A percentile compares a stretch with the other conserved stretches of the same genome.
These are phyloP conservation scores for Gymnoscopelus braueri DNA, from an alignment of 2,797 vertebrate genomes.

Conservation along the genomic window DNA sequence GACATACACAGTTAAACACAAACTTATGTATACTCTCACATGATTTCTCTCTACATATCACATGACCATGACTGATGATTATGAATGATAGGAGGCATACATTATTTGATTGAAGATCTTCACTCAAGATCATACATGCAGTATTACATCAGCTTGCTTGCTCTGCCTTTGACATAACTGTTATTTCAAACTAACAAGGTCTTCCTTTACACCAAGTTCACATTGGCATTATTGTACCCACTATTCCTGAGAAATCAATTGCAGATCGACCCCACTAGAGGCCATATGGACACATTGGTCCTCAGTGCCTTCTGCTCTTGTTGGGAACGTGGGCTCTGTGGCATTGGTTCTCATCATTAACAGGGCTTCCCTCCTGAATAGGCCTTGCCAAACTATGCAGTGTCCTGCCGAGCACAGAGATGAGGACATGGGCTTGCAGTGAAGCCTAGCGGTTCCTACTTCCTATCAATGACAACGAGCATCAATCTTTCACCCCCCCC, in stretches of 20 bases:
- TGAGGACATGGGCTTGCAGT: conserved; percentile 89
- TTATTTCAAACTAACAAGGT: background rate
- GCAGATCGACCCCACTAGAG: conserved; percentile 32
- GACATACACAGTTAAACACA: conserved; percentile 58
- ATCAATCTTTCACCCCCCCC: conserved; percentile 88
- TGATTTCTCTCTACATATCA: background rate
- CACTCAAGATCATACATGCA: conserved; percentile 1
- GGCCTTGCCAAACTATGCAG: conserved; percentile 89
- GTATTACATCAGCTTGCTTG: conserved; percentile 18
- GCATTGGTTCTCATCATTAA: conserved; percentile 88
- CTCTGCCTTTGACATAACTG: background rate
- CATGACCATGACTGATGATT: conserved; percentile 47
- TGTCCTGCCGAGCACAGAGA: conserved; percentile 87
- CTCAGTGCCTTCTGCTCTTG: conserved; percentile 70
- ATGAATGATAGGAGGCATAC: conserved; percentile 46
- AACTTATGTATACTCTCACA: conserved; percentile 26
- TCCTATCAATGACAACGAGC: conserved; percentile 91
- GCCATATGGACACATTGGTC: conserved; percentile 56
- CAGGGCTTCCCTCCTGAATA: conserved; percentile 88
- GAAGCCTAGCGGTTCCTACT: conserved; percentile 90
- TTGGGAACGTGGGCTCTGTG: conserved; percentile 84
- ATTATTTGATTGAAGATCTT: conserved; percentile 45
- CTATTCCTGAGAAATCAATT: conserved; percentile 36
- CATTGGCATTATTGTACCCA: conserved; percentile 27
- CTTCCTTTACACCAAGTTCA: background rate